Percentiles rank a stretch among this genome's conserved stretches.
Conservation (phyloP, 2,797 vertebrate genomes). For the Miichthys miiuy region DNA sequence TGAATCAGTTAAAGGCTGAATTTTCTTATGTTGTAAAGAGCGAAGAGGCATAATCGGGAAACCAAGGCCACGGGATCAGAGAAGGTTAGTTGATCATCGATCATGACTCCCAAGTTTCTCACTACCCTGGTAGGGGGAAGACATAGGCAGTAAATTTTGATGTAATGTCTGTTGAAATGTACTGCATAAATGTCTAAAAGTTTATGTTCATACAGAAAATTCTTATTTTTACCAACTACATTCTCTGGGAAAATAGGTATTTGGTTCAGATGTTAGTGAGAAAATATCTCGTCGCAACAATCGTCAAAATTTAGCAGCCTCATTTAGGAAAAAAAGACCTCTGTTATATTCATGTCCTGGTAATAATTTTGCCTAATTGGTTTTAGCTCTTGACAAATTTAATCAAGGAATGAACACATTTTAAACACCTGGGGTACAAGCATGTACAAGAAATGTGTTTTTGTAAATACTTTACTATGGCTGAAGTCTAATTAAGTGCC, state of each 20-base stretch:
- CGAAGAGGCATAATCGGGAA: no score
- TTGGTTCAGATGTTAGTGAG: background rate
- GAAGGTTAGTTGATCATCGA: no score
- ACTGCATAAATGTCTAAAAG: background rate
- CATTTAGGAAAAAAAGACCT: background rate
- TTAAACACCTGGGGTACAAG: conserved; percentile 23
- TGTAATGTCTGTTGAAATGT: background rate
- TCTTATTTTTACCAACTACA: background rate
- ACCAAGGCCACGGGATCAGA: no score
- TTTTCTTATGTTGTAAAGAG: no score
- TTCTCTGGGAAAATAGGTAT: background rate
- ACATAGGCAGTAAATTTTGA: no score
- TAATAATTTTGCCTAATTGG: conserved; percentile 29
- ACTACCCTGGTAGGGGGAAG: no score
- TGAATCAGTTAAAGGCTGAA: no score
- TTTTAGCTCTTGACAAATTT: conserved; percentile 26
- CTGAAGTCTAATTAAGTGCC: conserved; percentile 47
- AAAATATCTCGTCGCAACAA: background rate
- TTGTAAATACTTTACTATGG: conserved; percentile 34
- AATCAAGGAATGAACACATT: conserved; percentile 14
- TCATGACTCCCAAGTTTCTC: no score
- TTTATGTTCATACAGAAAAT: background rate
- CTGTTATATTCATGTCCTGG: background rate
- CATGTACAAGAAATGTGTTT: conserved; percentile 22
- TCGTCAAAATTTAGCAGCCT: background rate